Percentiles rank a stretch among this genome's conserved stretches.
These are phyloP conservation scores for Stenotaenia linearis DNA, from an alignment of 2,888 invertebrate species.

Conservation along the genomic window DNA sequence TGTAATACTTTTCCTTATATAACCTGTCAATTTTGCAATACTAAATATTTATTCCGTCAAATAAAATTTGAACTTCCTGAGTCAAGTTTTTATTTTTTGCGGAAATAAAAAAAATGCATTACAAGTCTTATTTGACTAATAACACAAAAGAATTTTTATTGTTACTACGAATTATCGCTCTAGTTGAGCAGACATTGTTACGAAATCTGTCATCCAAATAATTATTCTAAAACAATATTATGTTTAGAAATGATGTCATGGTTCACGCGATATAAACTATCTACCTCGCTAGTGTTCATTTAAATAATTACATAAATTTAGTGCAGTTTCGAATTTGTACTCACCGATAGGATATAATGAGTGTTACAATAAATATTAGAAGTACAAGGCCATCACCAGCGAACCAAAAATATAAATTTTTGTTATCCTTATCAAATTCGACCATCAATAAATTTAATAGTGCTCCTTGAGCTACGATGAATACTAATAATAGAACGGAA, in stretches of 20 bases:
- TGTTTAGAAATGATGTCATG: background rate
- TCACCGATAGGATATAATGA: slow-evolving; percentile 42
- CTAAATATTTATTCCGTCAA: no score
- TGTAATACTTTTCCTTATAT: no score
- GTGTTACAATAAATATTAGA: slow-evolving; percentile 43
- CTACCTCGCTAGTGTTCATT: background rate
- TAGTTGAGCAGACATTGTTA: no score
- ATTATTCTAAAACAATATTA: no score
- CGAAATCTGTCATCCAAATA: no score
- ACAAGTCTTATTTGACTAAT: no score
- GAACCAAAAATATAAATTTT: slow-evolving; percentile 45
- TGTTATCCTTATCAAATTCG: slow-evolving; percentile 41
- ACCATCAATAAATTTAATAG: slow-evolving; percentile 45
- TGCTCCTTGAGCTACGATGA: slow-evolving; percentile 42
- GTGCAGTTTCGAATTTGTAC: background rate
- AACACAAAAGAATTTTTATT: no score
- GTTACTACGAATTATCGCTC: no score
- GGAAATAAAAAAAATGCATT: no score
- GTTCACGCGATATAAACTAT: background rate
- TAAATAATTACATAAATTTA: background rate
- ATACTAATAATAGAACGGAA: slow-evolving; percentile 35
- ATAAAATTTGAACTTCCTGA: no score
- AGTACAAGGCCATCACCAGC: slow-evolving; percentile 43
- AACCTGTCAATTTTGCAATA: no score
- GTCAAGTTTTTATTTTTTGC: no score